Evolutionary conservation across 1,140 invertebrate species (phyloP).

Genomic region (Drosophila kepulauana): DNA sequence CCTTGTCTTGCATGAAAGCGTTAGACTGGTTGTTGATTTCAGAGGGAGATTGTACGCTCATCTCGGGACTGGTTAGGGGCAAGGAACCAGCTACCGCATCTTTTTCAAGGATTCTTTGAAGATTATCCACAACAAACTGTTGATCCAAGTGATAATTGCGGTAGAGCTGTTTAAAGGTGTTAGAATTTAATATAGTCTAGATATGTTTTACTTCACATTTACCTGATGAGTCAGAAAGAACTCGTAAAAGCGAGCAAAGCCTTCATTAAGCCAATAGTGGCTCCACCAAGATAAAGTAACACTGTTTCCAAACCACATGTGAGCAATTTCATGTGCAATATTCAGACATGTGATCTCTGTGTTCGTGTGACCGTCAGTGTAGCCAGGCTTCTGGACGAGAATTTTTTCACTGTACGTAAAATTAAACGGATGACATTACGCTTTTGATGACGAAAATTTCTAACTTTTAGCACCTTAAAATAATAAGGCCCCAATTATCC

Average conservation of each 20-base stretch:
- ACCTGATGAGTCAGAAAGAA: conserved; percentile 86
- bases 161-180: no score
- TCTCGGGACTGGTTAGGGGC: conserved; percentile 85
- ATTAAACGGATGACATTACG: background rate
- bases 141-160: conserved; percentile 67
- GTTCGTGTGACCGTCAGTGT: conserved; percentile 67
- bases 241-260: conserved; percentile 89
- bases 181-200: no score
- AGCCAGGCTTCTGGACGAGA: conserved; percentile 51
- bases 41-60: conserved; percentile 81
- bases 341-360: conserved; percentile 86
- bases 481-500: conserved; percentile 94
- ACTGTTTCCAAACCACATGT: conserved; percentile 90
- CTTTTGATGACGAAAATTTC: background rate
- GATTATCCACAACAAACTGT: conserved; percentile 88
- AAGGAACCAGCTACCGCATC: conserved; percentile 88
- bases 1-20: conserved; percentile 88
- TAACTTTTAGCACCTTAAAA: conserved; percentile 85
- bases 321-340: conserved; percentile 88
- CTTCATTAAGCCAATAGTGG: conserved; percentile 89
- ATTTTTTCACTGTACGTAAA: conserved; percentile 51
- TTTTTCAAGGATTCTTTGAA: conserved; percentile 88
- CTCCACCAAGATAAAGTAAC: conserved; percentile 90
- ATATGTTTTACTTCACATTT: background rate
- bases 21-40: conserved; percentile 86